Evolutionary conservation across 2,113 vertebrate genomes (phyloP).

Genomic region (Catharus minimus): DNA sequence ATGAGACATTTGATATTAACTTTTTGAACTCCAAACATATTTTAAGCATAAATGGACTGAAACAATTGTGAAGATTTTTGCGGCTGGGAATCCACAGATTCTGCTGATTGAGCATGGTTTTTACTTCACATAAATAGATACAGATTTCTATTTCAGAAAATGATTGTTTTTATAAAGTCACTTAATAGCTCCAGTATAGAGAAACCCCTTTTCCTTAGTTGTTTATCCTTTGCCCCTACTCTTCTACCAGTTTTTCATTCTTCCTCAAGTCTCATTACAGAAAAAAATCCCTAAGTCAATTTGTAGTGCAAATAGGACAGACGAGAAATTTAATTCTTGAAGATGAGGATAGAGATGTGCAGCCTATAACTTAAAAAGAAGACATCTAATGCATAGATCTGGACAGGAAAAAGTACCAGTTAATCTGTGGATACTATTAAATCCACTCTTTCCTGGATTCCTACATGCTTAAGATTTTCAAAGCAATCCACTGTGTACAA

Average conservation of each 20-base stretch:
- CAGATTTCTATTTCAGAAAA: background rate
- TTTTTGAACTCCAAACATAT: background rate
- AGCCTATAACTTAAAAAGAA: background rate
- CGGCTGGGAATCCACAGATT: background rate
- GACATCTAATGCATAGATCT: background rate
- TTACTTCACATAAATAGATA: background rate
- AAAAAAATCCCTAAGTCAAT: background rate
- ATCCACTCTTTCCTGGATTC: background rate
- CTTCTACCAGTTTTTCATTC: background rate
- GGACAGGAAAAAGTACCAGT: background rate
- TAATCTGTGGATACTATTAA: background rate
- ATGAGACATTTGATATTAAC: background rate
- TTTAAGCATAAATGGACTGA: background rate
- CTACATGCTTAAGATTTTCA: background rate
- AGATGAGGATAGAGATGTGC: background rate
- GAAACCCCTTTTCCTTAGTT: background rate
- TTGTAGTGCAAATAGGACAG: background rate
- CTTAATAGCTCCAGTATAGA: background rate
- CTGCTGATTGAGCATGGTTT: background rate
- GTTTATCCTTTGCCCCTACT: background rate
- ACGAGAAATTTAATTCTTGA: background rate
- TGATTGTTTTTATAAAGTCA: background rate
- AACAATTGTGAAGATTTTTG: background rate
- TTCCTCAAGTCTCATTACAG: background rate
- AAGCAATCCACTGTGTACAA: background rate